Conservation (phyloP, 2,113 vertebrate genomes). For the Lonchura striata region DNA sequence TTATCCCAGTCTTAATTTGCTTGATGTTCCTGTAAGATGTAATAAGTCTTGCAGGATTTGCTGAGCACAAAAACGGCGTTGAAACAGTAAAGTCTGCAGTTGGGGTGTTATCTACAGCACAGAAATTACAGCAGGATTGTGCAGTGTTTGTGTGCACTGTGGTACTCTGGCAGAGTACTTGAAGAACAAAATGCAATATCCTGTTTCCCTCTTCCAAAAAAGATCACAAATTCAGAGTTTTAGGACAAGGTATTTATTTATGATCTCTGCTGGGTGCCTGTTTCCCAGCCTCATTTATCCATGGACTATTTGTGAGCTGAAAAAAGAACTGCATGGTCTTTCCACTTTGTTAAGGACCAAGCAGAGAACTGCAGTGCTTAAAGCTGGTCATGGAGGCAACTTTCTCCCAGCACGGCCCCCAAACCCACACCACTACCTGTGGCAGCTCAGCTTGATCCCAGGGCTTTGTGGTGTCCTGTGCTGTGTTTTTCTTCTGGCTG, state of each 20-base stretch:
- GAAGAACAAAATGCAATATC: not conserved
- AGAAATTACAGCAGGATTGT: not conserved
- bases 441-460: not conserved
- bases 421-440: accelerated
- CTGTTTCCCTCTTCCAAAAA: not conserved
- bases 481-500: not conserved
- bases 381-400: not conserved
- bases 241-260: not conserved
- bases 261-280: not conserved
- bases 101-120: not conserved
- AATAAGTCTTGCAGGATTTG: not conserved
- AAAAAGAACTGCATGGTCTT: not conserved
- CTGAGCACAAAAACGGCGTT: not conserved
- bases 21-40: not conserved
- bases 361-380: not conserved
- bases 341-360: not conserved
- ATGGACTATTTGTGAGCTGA: not conserved
- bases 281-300: not conserved
- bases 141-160: not conserved
- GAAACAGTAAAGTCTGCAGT: not conserved
- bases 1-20: not conserved
- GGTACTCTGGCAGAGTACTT: not conserved
- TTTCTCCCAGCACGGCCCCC: accelerated
- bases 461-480: not conserved
- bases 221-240: not conserved